Evolutionary conservation across 35 echinoderm and acorn worm species (phyloP).

Genomic region (Apostichopus parvimensis): DNA sequence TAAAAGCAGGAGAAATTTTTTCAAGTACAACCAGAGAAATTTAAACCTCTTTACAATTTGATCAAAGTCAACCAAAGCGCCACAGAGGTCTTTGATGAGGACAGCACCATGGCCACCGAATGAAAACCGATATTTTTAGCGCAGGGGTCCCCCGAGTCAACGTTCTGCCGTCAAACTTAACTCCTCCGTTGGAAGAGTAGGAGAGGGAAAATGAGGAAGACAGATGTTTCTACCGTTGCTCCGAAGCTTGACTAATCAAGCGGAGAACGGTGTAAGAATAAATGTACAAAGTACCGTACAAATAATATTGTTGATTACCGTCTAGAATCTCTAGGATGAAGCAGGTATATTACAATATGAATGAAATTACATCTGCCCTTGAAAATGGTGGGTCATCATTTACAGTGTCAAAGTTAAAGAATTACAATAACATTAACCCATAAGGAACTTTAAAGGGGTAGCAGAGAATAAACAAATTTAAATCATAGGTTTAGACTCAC

Average conservation of each 20-base stretch:
- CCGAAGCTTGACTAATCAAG: neutral
- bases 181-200: neutral
- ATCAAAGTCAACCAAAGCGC: too few species aligned
- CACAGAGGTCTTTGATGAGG: too few species aligned
- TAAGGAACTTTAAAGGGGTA: too few species aligned
- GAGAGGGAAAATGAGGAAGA: slow-evolving; percentile 12
- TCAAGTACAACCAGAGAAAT: too few species aligned
- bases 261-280: neutral
- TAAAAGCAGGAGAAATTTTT: too few species aligned
- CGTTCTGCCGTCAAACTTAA: neutral
- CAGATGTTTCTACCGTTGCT: neutral
- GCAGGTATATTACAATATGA: neutral
- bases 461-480: too few species aligned
- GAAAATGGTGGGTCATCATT: neutral
- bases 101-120: too few species aligned
- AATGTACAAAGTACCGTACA: neutral
- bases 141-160: neutral
- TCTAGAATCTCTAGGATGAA: neutral
- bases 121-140: neutral
- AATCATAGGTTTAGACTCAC: too few species aligned
- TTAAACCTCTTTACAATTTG: too few species aligned
- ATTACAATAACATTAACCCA: too few species aligned
- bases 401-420: too few species aligned
- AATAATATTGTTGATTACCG: neutral
- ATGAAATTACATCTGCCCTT: neutral